These are phyloP conservation scores for Etheostoma spectabile DNA, from an alignment of 2,113 vertebrate genomes.

Conservation along the genomic window DNA sequence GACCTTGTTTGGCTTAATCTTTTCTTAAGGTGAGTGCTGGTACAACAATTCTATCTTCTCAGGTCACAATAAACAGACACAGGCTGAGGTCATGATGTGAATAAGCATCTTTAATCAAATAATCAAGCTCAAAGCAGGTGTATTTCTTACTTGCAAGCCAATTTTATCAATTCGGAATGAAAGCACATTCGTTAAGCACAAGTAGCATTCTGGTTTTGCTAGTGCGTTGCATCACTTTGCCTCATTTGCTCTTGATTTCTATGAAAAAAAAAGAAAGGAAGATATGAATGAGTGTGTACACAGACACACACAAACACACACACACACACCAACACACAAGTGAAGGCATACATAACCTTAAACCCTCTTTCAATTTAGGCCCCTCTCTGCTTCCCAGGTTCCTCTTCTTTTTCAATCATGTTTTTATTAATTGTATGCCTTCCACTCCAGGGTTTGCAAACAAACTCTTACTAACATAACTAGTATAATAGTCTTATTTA, in stretches of 20 bases:
- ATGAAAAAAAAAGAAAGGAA: not conserved
- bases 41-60: not conserved
- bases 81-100: not conserved
- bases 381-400: too few relatives aligned
- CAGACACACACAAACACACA: not conserved
- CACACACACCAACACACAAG: not conserved
- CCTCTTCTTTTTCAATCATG: too few relatives aligned
- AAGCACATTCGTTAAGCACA: not conserved
- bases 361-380: too few relatives aligned
- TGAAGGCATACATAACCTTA: too few relatives aligned
- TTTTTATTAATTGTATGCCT: too few relatives aligned
- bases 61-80: not conserved
- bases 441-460: too few relatives aligned
- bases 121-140: constrained; percentile 3
- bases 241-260: not conserved
- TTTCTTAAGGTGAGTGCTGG: not conserved
- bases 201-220: not conserved
- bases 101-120: too few relatives aligned
- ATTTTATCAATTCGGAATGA: not conserved
- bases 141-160: not conserved
- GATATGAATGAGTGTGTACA: not conserved
- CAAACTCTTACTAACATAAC: not conserved
- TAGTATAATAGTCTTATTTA: too few relatives aligned
- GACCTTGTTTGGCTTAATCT: not conserved
- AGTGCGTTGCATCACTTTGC: not conserved